phyloP scores from a whole-genome alignment of 2,113 vertebrate genomes.

The Brachionichthys hirsutus region DNA sequence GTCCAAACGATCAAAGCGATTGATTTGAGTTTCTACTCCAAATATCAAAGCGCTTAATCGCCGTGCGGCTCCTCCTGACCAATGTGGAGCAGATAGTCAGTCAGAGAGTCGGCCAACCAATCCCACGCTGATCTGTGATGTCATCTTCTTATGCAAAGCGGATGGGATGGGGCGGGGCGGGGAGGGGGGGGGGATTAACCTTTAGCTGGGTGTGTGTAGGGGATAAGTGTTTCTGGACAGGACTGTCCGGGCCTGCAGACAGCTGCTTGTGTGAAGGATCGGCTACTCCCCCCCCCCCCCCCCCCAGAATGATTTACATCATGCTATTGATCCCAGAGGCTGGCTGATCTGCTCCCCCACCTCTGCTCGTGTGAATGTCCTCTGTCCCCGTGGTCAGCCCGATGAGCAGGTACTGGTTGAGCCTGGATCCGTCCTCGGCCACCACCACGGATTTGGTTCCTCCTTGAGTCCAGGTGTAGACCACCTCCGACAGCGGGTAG shows the following conservation, averaged over 20 bases:
- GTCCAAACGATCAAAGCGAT: no score
- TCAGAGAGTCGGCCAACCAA: conserved; percentile 42
- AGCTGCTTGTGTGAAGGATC: conserved; percentile 75
- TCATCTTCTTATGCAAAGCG: conserved; percentile 76
- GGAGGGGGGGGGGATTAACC: conserved; percentile 74
- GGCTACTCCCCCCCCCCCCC: conserved; percentile 61
- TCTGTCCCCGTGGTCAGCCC: conserved; percentile 89
- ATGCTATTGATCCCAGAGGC: no score
- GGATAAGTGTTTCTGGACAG: conserved; percentile 74
- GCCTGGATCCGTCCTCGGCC: conserved; percentile 91
- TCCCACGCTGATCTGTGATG: conserved; percentile 66
- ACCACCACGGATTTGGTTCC: conserved; percentile 89
- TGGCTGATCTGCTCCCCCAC: conserved; percentile 73
- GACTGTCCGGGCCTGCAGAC: conserved; percentile 61
- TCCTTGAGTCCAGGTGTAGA: conserved; percentile 90
- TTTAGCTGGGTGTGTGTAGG: conserved; percentile 51
- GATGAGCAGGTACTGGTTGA: conserved; percentile 95
- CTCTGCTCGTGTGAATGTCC: conserved; percentile 92
- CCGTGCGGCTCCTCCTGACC: no score
- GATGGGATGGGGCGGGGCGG: conserved; percentile 62
- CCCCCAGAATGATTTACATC: no score
- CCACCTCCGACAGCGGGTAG: conserved; percentile 94
- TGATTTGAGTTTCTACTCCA: no score
- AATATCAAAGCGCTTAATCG: no score
- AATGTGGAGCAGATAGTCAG: conserved; percentile 1